Base-by-base conservation (phyloP, 2,888 invertebrate species). In the Chloromyia formosa region DNA sequence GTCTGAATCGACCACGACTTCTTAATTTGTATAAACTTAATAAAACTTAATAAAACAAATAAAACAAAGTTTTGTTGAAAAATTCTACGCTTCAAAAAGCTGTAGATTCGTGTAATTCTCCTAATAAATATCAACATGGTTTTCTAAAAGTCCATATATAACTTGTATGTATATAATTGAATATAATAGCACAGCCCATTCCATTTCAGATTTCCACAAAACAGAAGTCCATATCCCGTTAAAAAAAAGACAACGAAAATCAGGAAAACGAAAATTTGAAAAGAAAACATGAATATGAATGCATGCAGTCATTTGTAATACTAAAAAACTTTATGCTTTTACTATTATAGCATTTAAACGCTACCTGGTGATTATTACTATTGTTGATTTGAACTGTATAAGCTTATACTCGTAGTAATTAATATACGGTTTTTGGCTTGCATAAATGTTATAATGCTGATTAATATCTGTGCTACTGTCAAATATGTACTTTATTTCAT, bases 161-260 rank as follows among this genome's bases (percentile, higher is more conserved):
- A n/a, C n/a, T n/a, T n/a, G n/a, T n/a, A n/a, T n/a, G n/a, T n/a
- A 9, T 42, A 5, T 22, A 61, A 20, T 61, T 61, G 40, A 62
- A n/a, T 22, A 66, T 20, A 35, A 35, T 35, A 42, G 45, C 66
- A 66, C 66, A 66, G 66, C 66, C 66, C 66, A 66, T 66, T 66
- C 66, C 66, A 66, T 66, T 66, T 66, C 9, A 49, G 7, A 22
- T 66, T 66, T 20, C 18, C 16, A 54, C 12, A 42, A 9, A 42
- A 42, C 5, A 42, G n/a, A n/a, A n/a, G n/a, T n/a, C n/a, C 27
- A 35, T 35, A 4, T 35, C 27, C 27, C 27, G 4, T 16, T 14
- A 45, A 45, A 45, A 53, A 35, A 35, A 35, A 35, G 27, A 35
- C 27, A 35, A 53, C 4, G 14, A 5, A 53, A 53, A 53, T 53